These are phyloP conservation scores for Neoscelio sp. DNA, from an alignment of 2,888 invertebrate genomes.

Conservation along the genomic window DNA sequence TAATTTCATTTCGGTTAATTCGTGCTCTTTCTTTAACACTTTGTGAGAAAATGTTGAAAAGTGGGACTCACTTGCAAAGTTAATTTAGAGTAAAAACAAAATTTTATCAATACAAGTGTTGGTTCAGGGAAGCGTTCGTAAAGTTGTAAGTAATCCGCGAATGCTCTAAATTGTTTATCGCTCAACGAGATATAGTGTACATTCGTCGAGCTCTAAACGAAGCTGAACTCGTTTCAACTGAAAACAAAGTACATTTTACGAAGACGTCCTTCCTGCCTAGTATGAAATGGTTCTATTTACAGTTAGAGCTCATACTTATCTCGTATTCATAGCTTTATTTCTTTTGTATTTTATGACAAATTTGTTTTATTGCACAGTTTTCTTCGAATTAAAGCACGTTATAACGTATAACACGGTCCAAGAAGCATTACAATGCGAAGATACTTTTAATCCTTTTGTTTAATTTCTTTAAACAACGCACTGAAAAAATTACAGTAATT, in stretches of 20 bases:
- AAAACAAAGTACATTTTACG: conserved; percentile 41
- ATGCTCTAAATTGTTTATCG: conserved; percentile 49
- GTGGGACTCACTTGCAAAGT: background rate
- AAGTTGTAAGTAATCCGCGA: conserved; percentile 24
- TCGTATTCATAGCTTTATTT: conserved; percentile 37
- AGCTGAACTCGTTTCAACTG: conserved; percentile 43
- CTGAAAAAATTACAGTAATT: no score
- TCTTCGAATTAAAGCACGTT: conserved; percentile 19
- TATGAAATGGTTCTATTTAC: conserved; percentile 50
- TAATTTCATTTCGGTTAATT: no score
- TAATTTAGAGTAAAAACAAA: background rate
- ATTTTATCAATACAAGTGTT: conserved; percentile 11
- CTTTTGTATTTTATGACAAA: conserved; percentile 31
- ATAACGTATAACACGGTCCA: background rate
- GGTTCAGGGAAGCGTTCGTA: conserved; percentile 14
- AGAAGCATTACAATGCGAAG: no score
- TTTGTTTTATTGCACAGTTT: conserved; percentile 18
- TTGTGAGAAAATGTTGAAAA: background rate
- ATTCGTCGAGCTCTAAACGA: conserved; percentile 25
- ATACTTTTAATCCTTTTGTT: no score
- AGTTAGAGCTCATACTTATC: conserved; percentile 39
- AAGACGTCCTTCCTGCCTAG: conserved; percentile 21
- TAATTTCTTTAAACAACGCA: no score
- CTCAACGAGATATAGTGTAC: conserved; percentile 29
- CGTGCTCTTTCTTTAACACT: no score